Evolutionary conservation across 2,888 invertebrate genomes (phyloP), one percentile per base, ranked within the genome.

Genomic region (Onchidella celtica): DNA sequence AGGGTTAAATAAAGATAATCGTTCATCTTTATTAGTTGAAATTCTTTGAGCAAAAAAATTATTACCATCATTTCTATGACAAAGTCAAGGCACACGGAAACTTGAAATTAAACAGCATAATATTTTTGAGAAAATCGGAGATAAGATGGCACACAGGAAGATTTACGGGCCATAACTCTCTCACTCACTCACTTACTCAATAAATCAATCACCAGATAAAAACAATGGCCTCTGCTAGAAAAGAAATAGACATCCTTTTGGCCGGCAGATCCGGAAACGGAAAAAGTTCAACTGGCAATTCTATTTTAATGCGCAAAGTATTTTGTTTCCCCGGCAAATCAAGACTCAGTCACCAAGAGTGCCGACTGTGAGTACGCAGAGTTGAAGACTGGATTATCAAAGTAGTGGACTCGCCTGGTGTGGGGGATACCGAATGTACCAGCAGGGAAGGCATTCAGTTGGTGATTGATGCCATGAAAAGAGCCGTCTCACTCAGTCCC

Each of bases 261-360:
- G 38, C 38, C n/a, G 68, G 68, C 9, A 68, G 38, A 14, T 38
- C 68, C 14, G 68, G 68, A 68, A 36, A 68, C 9, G 68, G 68
- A 3, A 68, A 68, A 24, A 68, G 68, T 24, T 32, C 68, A 1
- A 38, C 40, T 1, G 68, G 68, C 14, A 68, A 68, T n/a, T 32
- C 68, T 1, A 36, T 68, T 24, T 24, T 68, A 1, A 21, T 21
- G 14, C 32, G 40, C 6, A 38, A 14, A n/a, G 40, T 24, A 1
- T 68, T 68, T n/a, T 24, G 24, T 38, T 38, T 38, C 38, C 14
- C 2, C 68, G 38, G 1, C 68, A 17, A 68, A 38, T 11, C 11
- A 9, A 3, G 34, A 17, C 21, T 68, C 68, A 21, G 38, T 24
- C 36, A 68, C 68, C 36, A 38, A 68, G 24, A 24, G n/a, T 21